phyloP scores from a whole-genome alignment of 2,113 vertebrate genomes.

The Neotoma lepida region DNA sequence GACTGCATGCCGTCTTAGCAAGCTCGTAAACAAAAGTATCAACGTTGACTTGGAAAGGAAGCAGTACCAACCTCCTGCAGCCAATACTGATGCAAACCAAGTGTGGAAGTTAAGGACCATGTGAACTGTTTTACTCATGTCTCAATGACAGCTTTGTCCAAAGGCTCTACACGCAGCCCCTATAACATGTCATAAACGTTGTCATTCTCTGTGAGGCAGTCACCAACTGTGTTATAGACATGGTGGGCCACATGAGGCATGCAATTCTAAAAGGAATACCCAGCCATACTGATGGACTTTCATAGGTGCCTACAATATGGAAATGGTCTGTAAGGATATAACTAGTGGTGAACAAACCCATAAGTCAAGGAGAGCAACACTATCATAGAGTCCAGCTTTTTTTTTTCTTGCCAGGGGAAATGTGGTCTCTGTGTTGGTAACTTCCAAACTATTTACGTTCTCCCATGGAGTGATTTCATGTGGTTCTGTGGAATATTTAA shows the following conservation, averaged over 20 bases:
- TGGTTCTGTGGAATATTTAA: background rate
- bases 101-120: background rate
- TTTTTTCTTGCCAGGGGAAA: background rate
- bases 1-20: background rate
- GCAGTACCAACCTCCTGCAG: background rate
- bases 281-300: background rate
- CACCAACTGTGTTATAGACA: background rate
- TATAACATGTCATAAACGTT: background rate
- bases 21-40: slow-evolving; percentile 59
- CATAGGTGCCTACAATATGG: background rate
- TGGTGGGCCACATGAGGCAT: background rate
- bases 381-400: background rate
- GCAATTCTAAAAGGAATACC: background rate
- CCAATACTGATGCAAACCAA: slow-evolving; percentile 49
- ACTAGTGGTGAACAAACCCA: background rate
- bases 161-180: background rate
- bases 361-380: background rate
- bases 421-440: background rate
- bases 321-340: background rate
- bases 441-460: background rate
- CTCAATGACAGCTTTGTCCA: background rate
- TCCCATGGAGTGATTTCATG: background rate
- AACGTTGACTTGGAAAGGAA: slow-evolving; percentile 44
- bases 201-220: background rate
- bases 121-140: slow-evolving; percentile 13